These are phyloP conservation scores for Chlamydotis undulata DNA, from an alignment of 2,113 vertebrate species.

Conservation along the genomic window DNA sequence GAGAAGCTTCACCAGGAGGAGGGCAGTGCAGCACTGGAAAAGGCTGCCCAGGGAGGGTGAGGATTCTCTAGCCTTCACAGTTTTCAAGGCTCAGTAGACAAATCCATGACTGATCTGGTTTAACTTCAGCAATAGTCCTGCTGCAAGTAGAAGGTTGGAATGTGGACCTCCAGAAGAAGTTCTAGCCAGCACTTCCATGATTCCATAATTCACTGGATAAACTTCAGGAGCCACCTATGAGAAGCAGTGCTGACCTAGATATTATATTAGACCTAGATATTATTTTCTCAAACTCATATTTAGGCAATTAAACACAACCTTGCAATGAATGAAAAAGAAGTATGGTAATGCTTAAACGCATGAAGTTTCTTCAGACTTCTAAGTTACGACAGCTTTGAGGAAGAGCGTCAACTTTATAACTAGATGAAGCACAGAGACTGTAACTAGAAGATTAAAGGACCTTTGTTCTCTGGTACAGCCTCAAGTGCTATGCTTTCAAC, in stretches of 20 bases:
- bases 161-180: background rate
- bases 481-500: background rate
- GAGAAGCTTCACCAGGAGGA: background rate
- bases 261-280: background rate
- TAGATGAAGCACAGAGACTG: background rate
- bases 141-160: background rate
- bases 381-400: background rate
- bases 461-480: background rate
- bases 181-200: background rate
- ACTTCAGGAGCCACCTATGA: background rate
- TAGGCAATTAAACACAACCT: background rate
- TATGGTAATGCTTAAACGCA: background rate
- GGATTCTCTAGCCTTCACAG: background rate
- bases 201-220: background rate
- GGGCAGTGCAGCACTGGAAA: background rate
- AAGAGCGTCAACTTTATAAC: background rate
- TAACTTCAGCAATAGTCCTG: background rate
- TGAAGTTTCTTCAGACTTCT: background rate
- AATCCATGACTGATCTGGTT: background rate
- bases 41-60: background rate
- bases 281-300: background rate
- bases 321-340: background rate
- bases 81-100: background rate
- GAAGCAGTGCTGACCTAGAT: background rate
- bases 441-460: slow-evolving; percentile 24